Percentiles rank a stretch among this genome's conserved stretches.
Evolutionary conservation across 2,797 vertebrate genomes (phyloP).

Genomic region (Liasis olivaceus): DNA sequence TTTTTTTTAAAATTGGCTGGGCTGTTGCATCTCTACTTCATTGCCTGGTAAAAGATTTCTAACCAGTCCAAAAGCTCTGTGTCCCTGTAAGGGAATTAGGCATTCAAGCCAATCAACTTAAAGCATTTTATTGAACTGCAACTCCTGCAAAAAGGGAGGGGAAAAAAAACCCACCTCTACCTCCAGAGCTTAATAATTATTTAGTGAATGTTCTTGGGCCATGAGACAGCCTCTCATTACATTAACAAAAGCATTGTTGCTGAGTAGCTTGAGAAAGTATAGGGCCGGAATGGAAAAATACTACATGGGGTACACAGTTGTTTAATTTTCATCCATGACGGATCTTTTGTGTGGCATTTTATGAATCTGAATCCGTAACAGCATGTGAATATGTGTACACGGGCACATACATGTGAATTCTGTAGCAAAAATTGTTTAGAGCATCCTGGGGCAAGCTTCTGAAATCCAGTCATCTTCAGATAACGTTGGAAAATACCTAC

Average conservation of each 20-base stretch:
- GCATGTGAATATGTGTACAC: background rate
- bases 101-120: slow-evolving; percentile 78
- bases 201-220: slow-evolving; percentile 76
- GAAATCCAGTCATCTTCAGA: background rate
- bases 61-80: slow-evolving; percentile 54
- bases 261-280: slow-evolving; percentile 74
- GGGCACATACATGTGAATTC: background rate
- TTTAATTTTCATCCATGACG: background rate
- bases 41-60: slow-evolving; percentile 56
- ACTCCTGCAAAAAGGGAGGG: slow-evolving; percentile 55
- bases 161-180: slow-evolving; percentile 24
- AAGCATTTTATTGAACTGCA: slow-evolving; percentile 70
- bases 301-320: slow-evolving; percentile 59
- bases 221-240: slow-evolving; percentile 76
- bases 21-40: slow-evolving; percentile 30
- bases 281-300: slow-evolving; percentile 76
- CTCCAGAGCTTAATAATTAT: slow-evolving; percentile 79
- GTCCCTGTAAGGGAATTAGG: slow-evolving; percentile 63
- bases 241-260: slow-evolving; percentile 81
- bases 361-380: background rate
- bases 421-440: background rate
- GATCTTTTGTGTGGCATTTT: background rate
- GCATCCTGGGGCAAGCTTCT: background rate
- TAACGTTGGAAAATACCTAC: background rate
- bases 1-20: background rate